These are phyloP conservation scores for Myotis planiceps DNA, from an alignment of 2,797 vertebrate genomes.

Conservation along the genomic window DNA sequence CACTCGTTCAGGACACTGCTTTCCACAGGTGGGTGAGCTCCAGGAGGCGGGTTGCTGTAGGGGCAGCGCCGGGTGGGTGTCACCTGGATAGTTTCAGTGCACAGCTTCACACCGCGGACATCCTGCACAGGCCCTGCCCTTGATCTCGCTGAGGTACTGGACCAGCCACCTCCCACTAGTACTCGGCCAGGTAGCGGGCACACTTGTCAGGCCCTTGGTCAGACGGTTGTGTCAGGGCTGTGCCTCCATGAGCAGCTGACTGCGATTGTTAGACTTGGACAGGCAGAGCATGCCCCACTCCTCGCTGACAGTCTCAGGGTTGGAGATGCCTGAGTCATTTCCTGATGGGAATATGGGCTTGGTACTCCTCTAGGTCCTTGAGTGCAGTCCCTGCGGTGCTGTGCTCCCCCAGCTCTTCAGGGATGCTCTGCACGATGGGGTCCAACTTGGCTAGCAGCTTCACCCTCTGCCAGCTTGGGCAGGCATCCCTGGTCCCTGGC, in stretches of 20 bases:
- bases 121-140: constrained; percentile 85
- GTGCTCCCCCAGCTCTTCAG: constrained; percentile 94
- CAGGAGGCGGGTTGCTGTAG: not conserved
- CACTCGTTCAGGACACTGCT: not conserved
- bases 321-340: constrained; percentile 94
- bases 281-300: constrained; percentile 90
- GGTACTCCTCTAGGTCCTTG: constrained; percentile 95
- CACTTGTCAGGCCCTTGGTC: constrained; percentile 89
- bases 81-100: accelerated
- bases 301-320: constrained; percentile 91
- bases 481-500: constrained; percentile 93
- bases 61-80: accelerated
- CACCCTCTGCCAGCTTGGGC: constrained; percentile 94
- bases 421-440: constrained; percentile 96
- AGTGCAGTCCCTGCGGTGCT: constrained; percentile 83
- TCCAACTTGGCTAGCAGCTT: constrained; percentile 94
- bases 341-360: constrained; percentile 94
- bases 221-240: constrained; percentile 90
- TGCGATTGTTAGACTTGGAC: constrained; percentile 95
- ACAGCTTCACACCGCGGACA: accelerated
- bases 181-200: constrained; percentile 92
- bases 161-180: constrained; percentile 88
- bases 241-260: constrained; percentile 93
- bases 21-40: too few relatives aligned
- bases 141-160: constrained; percentile 97